Evolutionary conservation across 2,888 invertebrate species (phyloP).

Genomic region (Spodoptera picta): DNA sequence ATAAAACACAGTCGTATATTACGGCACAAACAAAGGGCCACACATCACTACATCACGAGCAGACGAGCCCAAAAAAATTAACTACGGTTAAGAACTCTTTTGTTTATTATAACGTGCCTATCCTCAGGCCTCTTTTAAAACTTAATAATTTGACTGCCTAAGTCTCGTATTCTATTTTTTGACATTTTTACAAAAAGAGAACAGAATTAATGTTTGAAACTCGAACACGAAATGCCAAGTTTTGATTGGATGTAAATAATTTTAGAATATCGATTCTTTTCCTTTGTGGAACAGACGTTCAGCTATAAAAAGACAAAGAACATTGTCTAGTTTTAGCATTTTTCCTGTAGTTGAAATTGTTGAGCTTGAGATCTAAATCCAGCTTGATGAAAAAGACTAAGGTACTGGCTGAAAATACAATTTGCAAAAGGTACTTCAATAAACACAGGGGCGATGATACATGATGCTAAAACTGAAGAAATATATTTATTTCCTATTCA

Average conservation of each 20-base stretch:
- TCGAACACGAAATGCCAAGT: slow-evolving; percentile 35
- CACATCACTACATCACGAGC: slow-evolving; percentile 20
- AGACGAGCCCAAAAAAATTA: slow-evolving; percentile 10
- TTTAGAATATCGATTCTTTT: slow-evolving; percentile 16
- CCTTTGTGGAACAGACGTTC: not conserved
- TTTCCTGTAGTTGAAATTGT: too few relatives aligned
- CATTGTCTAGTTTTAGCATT: too few relatives aligned
- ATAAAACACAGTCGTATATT: not conserved
- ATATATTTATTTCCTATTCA: not conserved
- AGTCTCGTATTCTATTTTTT: slow-evolving; percentile 7
- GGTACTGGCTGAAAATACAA: not conserved
- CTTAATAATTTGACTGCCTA: slow-evolving; percentile 23
- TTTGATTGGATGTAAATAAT: slow-evolving; percentile 42
- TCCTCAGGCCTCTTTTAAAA: slow-evolving; percentile 20
- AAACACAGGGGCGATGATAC: too few relatives aligned
- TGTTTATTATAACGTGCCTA: slow-evolving; percentile 28
- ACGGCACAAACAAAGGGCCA: not conserved
- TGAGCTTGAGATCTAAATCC: too few relatives aligned
- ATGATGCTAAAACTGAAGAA: too few relatives aligned
- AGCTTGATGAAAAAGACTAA: too few relatives aligned
- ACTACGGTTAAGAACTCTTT: slow-evolving; percentile 18
- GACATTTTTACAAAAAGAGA: slow-evolving; percentile 10
- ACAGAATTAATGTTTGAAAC: slow-evolving; percentile 16
- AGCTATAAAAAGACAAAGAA: too few relatives aligned
- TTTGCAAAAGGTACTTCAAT: too few relatives aligned